Base-by-base conservation (phyloP, 2,797 vertebrate species). In the Eurystomus glaucurus region DNA sequence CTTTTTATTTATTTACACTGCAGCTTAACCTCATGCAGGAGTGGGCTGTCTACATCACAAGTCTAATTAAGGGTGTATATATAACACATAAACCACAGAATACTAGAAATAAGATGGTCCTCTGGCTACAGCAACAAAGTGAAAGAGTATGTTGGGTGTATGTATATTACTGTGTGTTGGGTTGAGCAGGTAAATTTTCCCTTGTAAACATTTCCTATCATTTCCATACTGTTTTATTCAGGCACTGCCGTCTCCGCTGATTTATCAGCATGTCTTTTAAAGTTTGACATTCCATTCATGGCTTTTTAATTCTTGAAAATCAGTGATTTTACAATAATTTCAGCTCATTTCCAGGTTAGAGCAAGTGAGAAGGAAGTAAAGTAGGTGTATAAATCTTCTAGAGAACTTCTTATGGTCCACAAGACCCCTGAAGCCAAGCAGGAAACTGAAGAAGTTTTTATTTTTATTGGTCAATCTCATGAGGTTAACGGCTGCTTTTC, bases 1-100 rank as follows among this genome's bases (percentile, higher is more conserved):
- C 29, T 54, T 79, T 74, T 84, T 83, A 84, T 88, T 78, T 90
- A 85, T 95, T 80, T 88, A 91, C 57, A 71, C 20, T 69, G 51
- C 55, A 91, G 62, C 45, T 86, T 66, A 82, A 52, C 25, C 23
- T 79, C 51, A 51, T 31, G 29, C 4, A 88, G 35, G 58, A 93
- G 33, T 11, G 26, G 41, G 23, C 9, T 81, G 61, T 35, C 61
- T 61, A 66, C 21, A 76, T 20, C 1, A 1, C 58, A 79, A 39
- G 52, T 54, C 65, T 85, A 80, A 92, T 58, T 68, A 65, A 64
- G 66, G 15, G n/a, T 25, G 57, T 52, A 74, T 17, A 65, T 6
- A 12, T 20, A 68, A 60, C 10, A 76, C 16, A 68, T 8, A 68
- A 78, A 74, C 10, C 1, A 9, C 25, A 90, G 28, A 55, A 88